These are phyloP conservation scores for Drosophila watanabei DNA, from an alignment of 1,140 invertebrate species.

Conservation along the genomic window DNA sequence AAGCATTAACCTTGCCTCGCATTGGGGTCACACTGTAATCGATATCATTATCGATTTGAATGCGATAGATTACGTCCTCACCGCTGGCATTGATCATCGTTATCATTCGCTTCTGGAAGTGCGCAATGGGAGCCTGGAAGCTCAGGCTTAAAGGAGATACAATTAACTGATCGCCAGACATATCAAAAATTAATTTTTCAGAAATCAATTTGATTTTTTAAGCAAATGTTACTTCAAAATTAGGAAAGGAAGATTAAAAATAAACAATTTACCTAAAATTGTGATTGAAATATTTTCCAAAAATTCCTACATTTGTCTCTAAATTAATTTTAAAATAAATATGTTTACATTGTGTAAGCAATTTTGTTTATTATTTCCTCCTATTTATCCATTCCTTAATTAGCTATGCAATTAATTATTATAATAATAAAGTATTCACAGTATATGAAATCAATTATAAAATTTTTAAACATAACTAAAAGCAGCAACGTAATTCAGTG, in stretches of 20 bases:
- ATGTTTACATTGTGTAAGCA: background rate
- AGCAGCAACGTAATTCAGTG: background rate
- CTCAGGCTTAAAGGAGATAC: slow-evolving; percentile 26
- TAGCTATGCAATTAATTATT: background rate
- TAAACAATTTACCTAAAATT: background rate
- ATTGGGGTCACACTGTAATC: background rate
- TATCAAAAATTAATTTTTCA: background rate
- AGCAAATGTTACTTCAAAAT: background rate
- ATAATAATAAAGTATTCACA: too few relatives aligned
- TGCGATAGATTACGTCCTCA: slow-evolving; percentile 9
- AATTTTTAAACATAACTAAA: background rate
- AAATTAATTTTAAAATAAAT: background rate
- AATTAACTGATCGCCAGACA: slow-evolving; percentile 15
- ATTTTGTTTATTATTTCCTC: background rate
- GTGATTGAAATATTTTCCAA: background rate
- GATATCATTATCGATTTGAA: background rate
- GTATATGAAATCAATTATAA: background rate
- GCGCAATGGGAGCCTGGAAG: slow-evolving; percentile 40
- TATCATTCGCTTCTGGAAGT: slow-evolving; percentile 40
- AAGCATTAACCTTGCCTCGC: slow-evolving; percentile 3
- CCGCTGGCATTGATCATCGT: slow-evolving; percentile 40
- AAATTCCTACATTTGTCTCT: background rate
- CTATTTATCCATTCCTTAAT: background rate
- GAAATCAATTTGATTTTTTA: background rate
- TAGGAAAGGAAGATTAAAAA: background rate